A percentile compares a stretch with the other conserved stretches of the same genome.
These are phyloP conservation scores for Cassiopea andromeda DNA, from an alignment of 30 jellyfish, hydroid and myxozoan species.

Conservation along the genomic window DNA sequence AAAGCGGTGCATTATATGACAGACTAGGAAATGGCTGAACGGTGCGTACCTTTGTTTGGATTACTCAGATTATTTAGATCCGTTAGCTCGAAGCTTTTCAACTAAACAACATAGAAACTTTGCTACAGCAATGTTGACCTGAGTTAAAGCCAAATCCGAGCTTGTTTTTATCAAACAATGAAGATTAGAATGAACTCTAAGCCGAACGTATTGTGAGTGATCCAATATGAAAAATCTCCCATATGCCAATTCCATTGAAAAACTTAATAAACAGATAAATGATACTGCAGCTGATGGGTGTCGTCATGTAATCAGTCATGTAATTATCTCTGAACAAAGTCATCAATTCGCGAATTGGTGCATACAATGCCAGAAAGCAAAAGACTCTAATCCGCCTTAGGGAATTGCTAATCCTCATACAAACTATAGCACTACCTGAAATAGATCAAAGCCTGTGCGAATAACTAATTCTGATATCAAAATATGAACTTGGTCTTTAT, in stretches of 20 bases:
- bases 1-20: background rate
- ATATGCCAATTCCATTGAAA: background rate
- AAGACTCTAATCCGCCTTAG: background rate
- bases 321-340: background rate
- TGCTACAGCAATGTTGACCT: background rate
- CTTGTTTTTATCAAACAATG: background rate
- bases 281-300: background rate
- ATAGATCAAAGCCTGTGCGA: no score
- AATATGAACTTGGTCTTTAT: no score
- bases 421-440: no score
- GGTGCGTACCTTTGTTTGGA: background rate
- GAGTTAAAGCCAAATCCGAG: background rate
- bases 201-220: background rate
- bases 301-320: background rate
- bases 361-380: background rate
- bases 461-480: no score
- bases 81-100: background rate
- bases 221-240: background rate
- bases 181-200: background rate
- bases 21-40: background rate
- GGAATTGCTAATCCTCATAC: background rate
- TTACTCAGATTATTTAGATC: background rate
- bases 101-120: background rate
- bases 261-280: background rate
- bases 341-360: background rate